Conservation (phyloP, 2,113 vertebrate genomes). For the Phainopepla nitens region DNA sequence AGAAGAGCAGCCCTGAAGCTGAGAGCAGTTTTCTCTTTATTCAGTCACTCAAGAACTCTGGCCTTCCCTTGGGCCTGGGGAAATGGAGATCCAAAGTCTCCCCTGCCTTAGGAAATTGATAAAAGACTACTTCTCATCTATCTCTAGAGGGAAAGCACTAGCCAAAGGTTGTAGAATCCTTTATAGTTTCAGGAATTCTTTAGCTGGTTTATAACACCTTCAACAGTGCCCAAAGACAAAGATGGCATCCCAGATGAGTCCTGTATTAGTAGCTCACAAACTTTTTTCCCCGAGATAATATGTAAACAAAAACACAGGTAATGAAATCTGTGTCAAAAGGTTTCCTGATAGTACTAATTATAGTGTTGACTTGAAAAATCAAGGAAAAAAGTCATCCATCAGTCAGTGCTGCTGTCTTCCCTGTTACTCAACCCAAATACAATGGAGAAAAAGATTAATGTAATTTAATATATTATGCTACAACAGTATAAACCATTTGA, state of each 20-base stretch:
- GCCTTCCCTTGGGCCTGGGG: background rate
- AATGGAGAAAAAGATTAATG: background rate
- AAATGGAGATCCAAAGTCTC: background rate
- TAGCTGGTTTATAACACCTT: background rate
- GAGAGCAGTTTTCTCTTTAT: background rate
- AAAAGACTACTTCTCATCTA: background rate
- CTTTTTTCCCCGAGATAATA: background rate
- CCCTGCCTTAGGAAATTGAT: background rate
- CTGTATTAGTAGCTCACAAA: background rate
- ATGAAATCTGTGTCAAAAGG: background rate
- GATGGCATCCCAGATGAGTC: background rate
- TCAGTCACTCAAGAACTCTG: background rate
- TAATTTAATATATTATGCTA: background rate
- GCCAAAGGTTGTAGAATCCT: background rate
- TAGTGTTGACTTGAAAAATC: background rate
- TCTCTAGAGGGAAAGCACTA: background rate
- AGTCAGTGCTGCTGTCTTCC: background rate
- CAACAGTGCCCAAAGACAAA: background rate
- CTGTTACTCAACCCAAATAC: background rate
- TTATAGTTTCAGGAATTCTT: background rate
- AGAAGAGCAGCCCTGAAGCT: background rate
- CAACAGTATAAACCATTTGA: background rate
- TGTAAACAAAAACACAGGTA: background rate
- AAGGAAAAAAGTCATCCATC: background rate
- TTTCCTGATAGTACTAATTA: background rate